Evolutionary conservation across 2,113 vertebrate genomes (phyloP), one percentile per base, ranked within the genome.

Genomic region (Tor tambroides): DNA sequence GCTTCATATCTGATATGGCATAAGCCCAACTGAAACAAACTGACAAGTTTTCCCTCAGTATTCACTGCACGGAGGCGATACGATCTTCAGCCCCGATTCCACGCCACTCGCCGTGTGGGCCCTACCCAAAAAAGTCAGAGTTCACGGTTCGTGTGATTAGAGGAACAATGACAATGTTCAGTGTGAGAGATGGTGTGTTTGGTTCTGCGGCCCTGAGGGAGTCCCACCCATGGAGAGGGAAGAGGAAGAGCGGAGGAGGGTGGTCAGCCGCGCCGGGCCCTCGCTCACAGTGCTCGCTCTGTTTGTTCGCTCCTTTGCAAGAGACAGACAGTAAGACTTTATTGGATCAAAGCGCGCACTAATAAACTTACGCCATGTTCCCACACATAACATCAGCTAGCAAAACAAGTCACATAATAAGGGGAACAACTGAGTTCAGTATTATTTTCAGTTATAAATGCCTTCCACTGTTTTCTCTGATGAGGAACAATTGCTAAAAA

Each of bases 1-100:
- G 93, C 92, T 94, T 91, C 81, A 83, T 92, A 94, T 94, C 90
- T 88, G 11, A 6, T 8, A 86, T 94, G 93, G 94, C 93, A 88
- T 19, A 72, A 23, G 74, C 87, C 94, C 94, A 95, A 94, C 28
- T 74, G 88, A 92, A 95, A 94, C 93, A 95, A 94, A 91, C 90
- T 80, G 35, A 86, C 43, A 67, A 67, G 49, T 88, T 86, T 85
- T 81, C 85, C 26, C 84, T 77, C 35, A 30, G 15, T 85, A 87
- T 81, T 61, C 76, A 26, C 41, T 54, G 74, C 26, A 49, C 35
- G 30, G 30, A 15, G 49, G 77, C 69, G 88, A 90, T 89, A 89
- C 67, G 80, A 93, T 90, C 91, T 84, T 83, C 85, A 89, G 84
- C 88, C 92, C 83, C 75, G 71, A 86, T 72, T 84, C 30, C 69